These are phyloP conservation scores for Bos indicus DNA, from an alignment of 2,113 vertebrate genomes.

Conservation along the genomic window DNA sequence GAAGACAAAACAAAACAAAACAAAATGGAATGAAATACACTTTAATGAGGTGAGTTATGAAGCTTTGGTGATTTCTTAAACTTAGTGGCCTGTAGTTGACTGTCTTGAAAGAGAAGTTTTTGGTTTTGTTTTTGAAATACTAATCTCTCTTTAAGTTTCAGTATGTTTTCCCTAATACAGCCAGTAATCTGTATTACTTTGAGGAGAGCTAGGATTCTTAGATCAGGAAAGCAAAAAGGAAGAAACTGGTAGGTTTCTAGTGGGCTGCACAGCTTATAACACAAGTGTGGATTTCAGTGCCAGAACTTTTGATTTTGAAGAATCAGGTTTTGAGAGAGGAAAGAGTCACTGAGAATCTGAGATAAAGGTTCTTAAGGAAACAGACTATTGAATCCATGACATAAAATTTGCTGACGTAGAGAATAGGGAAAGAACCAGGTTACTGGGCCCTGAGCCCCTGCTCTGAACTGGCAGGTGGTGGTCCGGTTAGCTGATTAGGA, in stretches of 20 bases:
- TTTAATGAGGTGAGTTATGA: neutral
- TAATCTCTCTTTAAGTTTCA: neutral
- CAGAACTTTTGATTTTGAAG: neutral
- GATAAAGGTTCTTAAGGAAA: neutral
- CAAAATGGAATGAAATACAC: neutral
- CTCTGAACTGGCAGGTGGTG: neutral
- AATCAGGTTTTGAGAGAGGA: neutral
- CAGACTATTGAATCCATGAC: neutral
- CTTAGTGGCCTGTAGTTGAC: neutral
- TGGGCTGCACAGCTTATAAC: neutral
- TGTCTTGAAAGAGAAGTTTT: neutral
- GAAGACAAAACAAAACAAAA: neutral
- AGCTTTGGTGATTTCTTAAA: neutral
- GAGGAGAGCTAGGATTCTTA: neutral
- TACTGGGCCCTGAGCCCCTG: accelerated
- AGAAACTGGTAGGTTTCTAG: neutral
- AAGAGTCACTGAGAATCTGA: neutral
- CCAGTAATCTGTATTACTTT: neutral
- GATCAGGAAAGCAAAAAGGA: neutral
- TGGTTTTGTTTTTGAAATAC: neutral
- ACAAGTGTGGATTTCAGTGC: neutral
- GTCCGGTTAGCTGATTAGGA: neutral
- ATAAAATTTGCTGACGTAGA: neutral
- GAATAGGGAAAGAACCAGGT: neutral
- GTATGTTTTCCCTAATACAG: neutral